These are phyloP conservation scores for Mus minutoides DNA, from an alignment of 2,797 vertebrate species.

Conservation along the genomic window DNA sequence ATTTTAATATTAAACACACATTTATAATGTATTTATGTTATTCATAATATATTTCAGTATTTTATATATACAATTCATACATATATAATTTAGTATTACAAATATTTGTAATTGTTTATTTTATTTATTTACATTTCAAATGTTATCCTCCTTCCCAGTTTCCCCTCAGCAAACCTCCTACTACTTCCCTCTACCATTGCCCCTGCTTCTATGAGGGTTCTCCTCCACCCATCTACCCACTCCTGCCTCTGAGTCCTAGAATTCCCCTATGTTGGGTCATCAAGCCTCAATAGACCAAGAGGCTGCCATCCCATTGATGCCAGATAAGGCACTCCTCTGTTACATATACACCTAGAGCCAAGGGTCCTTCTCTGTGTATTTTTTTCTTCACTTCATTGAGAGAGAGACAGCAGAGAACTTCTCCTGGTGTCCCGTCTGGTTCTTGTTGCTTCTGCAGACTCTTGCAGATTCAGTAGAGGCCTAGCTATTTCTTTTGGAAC, in stretches of 20 bases:
- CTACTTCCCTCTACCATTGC: background rate
- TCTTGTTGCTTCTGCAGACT: background rate
- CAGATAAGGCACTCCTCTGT: background rate
- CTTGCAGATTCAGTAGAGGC: background rate
- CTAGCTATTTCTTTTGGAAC: background rate
- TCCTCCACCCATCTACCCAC: background rate
- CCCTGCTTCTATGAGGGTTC: background rate
- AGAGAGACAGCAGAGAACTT: background rate
- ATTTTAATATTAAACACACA: background rate
- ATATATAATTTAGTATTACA: background rate
- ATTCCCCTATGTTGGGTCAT: background rate
- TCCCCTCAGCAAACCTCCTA: background rate
- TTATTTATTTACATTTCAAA: background rate
- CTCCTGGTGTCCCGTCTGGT: background rate
- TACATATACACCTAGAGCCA: background rate
- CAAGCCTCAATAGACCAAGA: background rate
- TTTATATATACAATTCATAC: background rate
- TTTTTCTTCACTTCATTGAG: background rate
- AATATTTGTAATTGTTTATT: background rate
- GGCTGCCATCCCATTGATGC: background rate
- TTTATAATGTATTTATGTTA: background rate
- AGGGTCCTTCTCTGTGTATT: background rate
- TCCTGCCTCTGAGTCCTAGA: background rate
- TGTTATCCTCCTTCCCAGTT: background rate
- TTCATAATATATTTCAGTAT: background rate